phyloP scores from a whole-genome alignment of 2,797 vertebrate species.

The Phoeniculus purpureus region DNA sequence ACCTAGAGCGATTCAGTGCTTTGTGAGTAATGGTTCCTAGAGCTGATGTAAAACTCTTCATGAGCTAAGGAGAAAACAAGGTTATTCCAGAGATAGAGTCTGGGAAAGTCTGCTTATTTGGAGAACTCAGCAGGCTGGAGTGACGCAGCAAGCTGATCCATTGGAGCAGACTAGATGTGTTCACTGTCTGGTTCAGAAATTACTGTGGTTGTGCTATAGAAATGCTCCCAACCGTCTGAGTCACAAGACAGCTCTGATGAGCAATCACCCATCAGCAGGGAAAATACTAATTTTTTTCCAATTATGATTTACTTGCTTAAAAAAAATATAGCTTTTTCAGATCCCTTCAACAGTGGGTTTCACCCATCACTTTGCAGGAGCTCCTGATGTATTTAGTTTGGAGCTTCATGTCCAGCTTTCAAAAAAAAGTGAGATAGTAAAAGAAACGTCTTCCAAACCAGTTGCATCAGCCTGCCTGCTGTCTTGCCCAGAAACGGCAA shows the following conservation, averaged over 20 bases:
- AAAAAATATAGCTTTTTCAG: constrained; percentile 1
- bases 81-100: neutral
- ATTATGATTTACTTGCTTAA: constrained; percentile 25
- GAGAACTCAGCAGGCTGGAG: neutral
- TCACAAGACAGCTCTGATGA: constrained; percentile 9
- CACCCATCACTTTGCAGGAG: neutral
- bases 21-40: neutral
- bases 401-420: neutral
- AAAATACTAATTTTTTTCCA: neutral
- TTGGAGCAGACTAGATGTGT: neutral
- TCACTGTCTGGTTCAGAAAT: neutral
- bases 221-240: neutral
- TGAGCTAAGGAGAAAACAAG: neutral
- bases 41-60: neutral
- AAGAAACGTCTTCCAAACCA: neutral
- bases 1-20: neutral
- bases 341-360: neutral
- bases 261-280: neutral
- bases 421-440: constrained; percentile 35
- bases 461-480: constrained; percentile 24
- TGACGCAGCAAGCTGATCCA: neutral
- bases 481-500: constrained; percentile 8
- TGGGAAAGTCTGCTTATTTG: neutral
- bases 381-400: neutral
- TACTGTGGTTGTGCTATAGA: neutral